Percentiles rank a stretch among this genome's conserved stretches.
Conservation (phyloP, 2,888 invertebrate species). For the Pristionchus japonicus region DNA sequence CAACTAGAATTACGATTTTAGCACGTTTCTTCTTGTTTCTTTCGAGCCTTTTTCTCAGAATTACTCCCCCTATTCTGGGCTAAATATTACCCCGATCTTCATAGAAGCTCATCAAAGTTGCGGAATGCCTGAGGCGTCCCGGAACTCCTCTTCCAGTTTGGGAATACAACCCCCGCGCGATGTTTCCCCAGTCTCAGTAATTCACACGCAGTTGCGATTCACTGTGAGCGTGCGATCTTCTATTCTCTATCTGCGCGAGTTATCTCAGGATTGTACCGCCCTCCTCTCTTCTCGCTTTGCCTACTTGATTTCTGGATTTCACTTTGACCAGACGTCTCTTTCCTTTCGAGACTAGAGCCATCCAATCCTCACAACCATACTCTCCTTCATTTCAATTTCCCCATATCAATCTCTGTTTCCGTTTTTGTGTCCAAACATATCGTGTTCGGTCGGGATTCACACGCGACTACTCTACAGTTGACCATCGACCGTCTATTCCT, state of each 20-base stretch:
- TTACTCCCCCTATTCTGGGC: not conserved
- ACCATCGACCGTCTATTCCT: too few species aligned
- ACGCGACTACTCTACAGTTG: too few species aligned
- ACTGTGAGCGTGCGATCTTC: not conserved
- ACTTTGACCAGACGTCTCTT: not conserved
- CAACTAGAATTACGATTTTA: conserved; percentile 79
- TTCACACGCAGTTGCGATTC: not conserved
- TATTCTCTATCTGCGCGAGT: not conserved
- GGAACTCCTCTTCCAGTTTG: not conserved
- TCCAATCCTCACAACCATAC: too few species aligned
- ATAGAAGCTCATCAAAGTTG: not conserved
- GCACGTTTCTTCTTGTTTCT: not conserved
- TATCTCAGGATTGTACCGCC: not conserved
- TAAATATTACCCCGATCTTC: not conserved
- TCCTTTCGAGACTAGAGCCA: too few species aligned
- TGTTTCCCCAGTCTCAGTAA: not conserved
- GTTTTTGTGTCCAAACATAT: too few species aligned
- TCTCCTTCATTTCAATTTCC: too few species aligned
- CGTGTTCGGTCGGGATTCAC: too few species aligned
- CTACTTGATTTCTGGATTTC: not conserved
- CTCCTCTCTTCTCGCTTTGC: not conserved
- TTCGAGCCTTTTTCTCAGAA: not conserved
- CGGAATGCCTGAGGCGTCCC: not conserved
- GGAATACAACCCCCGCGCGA: not conserved
- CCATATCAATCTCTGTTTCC: too few species aligned